Evolutionary conservation across 2,113 vertebrate genomes (phyloP), one percentile per base, ranked within the genome.

Genomic region (Montifringilla adamsi): DNA sequence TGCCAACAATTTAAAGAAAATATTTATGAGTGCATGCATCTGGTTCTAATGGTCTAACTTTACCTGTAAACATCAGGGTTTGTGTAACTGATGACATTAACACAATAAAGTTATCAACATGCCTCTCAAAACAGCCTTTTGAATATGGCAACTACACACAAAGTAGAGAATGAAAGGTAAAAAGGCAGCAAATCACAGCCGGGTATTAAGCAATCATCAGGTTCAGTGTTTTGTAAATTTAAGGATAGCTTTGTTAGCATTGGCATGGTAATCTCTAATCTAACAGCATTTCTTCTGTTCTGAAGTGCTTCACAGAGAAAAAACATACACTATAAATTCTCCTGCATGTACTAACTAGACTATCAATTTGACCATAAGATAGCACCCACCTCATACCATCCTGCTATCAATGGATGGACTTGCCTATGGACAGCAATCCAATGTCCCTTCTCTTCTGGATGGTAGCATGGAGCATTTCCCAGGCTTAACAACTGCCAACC

Each of bases 101-200:
- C 80, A 94, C 68, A 95, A 91, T 43, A 63, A 66, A 35, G 3
- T 80, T 87, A 70, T 67, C 72, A 86, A 76, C 3, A 3, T 5
- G 12, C 58, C 82, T 90, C 68, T 92, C 79, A 88, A 93, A 95
- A 91, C 87, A 93, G 39, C 52, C 79, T 59, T 88, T 92, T 88
- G n/a, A 44, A 94, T 95, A 33, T 26, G 58, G 80, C 91, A 88
- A 59, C 52, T 70, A 28, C 60, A 82, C 21, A 64, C 37, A 89
- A 85, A 86, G 41, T 39, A 68, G 55, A 70, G 43, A 87, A 27
- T 44, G 50, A 91, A 91, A 91, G 75, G 67, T 37, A 95, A 81
- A 91, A 90, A 96, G 44, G 39, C 76, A 90, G 66, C 90, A 85
- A 85, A 93, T 67, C 79, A 85, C 24, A 85, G 72, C 35, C 0